Conservation (phyloP, 2,113 vertebrate genomes). For the Psittacula cyanocephala region DNA sequence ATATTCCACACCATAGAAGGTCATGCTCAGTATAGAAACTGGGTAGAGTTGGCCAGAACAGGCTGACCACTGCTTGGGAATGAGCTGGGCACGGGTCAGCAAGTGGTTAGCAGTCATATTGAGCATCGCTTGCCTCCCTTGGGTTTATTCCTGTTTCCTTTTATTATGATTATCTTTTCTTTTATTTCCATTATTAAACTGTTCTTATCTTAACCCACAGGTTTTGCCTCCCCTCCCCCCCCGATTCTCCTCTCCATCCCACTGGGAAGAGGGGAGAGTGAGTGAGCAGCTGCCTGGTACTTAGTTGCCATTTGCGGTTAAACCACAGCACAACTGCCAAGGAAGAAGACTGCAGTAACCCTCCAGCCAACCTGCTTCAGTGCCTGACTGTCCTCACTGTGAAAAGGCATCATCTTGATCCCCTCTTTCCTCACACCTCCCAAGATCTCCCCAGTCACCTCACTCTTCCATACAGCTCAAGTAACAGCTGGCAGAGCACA, state of each 20-base stretch:
- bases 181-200: background rate
- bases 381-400: background rate
- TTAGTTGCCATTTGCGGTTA: background rate
- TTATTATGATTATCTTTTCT: background rate
- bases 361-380: background rate
- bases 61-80: background rate
- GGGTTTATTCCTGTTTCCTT: background rate
- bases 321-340: background rate
- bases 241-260: background rate
- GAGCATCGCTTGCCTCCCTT: background rate
- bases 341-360: background rate
- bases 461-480: background rate
- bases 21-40: background rate
- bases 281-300: background rate
- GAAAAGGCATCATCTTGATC: background rate
- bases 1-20: background rate
- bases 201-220: background rate
- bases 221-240: background rate
- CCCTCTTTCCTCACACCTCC: background rate
- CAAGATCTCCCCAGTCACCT: background rate
- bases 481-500: background rate
- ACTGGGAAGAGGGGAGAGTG: background rate
- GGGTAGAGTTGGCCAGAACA: background rate
- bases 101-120: background rate
- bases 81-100: background rate